Evolutionary conservation across 2,888 invertebrate genomes (phyloP), one percentile per base, ranked within the genome.

Genomic region (Ptychoptera contaminata): DNA sequence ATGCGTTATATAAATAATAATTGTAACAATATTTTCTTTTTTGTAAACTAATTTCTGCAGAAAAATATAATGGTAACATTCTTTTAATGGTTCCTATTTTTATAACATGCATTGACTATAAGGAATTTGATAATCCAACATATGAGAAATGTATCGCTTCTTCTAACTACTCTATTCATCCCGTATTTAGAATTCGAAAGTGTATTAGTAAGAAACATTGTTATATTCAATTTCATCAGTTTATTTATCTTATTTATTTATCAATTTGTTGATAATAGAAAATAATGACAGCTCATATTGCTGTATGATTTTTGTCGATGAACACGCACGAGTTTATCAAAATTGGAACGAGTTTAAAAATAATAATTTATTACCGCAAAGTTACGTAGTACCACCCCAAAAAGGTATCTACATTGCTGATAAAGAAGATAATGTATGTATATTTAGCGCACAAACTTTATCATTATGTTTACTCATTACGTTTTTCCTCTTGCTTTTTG

Each of bases 371-470:
- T 55, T 70, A 29, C 63, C 65, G 0, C 51, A 59, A 43, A 67
- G 70, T 29, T 52, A 59, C 11, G 65, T 72, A 62, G 55, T 68
- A 38, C 57, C 67, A 1, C 72, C 72, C 1, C 45, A 48, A 6
- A 54, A 62, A 14, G 72, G 72, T 5, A 45, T 60, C 37, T 67
- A 66, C 44, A 40, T 47, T 30, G 45, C 46, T 4, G 52, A 50
- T 32, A 47, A 55, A 1, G 41, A 52, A 10, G 34, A 48, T 23
- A 31, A 42, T 5, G 54, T 54, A n/a, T n/a, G n/a, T n/a, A n/a
- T n/a, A n/a, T n/a, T n/a, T n/a, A n/a, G n/a, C n/a, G n/a, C n/a
- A n/a, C n/a, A n/a, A 42, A 43, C 15, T 34, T 38, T 16, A 12
- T 36, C 11, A 6, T 36, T 36, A 9, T 6, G 6, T 29, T 10